A percentile compares a stretch with the other conserved stretches of the same genome.
Evolutionary conservation across 1,140 invertebrate species (phyloP).

Genomic region (Stegodyphus dumicola): DNA sequence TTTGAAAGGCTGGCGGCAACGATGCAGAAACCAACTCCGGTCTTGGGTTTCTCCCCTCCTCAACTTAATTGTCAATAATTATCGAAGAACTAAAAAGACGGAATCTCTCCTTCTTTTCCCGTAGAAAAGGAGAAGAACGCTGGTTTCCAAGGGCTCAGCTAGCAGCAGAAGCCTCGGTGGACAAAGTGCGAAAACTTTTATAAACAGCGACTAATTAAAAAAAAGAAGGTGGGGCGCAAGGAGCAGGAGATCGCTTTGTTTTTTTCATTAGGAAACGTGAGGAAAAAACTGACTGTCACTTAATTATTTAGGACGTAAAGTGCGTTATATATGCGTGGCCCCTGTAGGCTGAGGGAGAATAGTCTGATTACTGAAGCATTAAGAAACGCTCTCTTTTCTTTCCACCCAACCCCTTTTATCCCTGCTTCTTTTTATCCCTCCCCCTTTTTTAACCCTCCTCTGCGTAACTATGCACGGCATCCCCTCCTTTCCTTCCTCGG

Average conservation of each 20-base stretch:
- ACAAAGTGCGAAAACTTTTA: conserved; percentile 60
- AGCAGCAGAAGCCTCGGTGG: conserved; percentile 56
- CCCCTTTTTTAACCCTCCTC: conserved; percentile 57
- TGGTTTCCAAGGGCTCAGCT: conserved; percentile 51
- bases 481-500: conserved; percentile 23
- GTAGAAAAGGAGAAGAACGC: conserved; percentile 40
- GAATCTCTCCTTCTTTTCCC: conserved; percentile 46
- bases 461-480: conserved; percentile 56
- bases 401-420: conserved; percentile 49
- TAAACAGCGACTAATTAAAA: conserved; percentile 62
- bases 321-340: conserved; percentile 61
- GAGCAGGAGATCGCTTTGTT: conserved; percentile 61
- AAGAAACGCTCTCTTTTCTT: conserved; percentile 60
- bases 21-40: conserved; percentile 41
- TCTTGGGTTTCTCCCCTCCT: conserved; percentile 40
- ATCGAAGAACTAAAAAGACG: conserved; percentile 59
- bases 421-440: conserved; percentile 55
- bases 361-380: conserved; percentile 62
- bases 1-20: conserved; percentile 40
- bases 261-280: conserved; percentile 58
- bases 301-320: conserved; percentile 62
- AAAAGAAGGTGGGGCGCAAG: conserved; percentile 50
- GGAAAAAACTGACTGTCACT: conserved; percentile 59
- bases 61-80: conserved; percentile 62
- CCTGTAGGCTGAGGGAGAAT: conserved; percentile 60